phyloP scores from a whole-genome alignment of 1,140 invertebrate species.

The Elysia chlorotica region DNA sequence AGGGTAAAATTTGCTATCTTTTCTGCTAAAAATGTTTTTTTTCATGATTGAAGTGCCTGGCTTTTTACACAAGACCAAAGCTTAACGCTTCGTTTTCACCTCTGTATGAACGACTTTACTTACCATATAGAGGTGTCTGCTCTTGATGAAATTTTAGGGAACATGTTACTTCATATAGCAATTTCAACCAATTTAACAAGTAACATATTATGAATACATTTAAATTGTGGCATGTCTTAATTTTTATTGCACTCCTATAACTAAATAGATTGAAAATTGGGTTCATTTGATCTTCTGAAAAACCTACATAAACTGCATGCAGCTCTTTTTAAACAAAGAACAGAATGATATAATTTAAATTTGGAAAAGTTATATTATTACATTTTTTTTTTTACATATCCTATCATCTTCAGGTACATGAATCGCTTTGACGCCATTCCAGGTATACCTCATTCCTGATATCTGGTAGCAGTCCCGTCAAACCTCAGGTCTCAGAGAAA shows the following conservation, averaged over 20 bases:
- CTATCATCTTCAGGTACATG: slow-evolving; percentile 15
- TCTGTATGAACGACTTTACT: no score
- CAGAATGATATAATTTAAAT: not conserved
- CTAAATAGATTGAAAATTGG: not conserved
- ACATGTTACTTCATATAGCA: no score
- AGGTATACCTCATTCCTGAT: slow-evolving; percentile 1
- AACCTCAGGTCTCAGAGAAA: not conserved
- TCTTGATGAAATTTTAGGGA: no score
- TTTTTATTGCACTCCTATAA: not conserved
- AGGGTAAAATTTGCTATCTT: no score
- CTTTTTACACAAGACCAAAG: no score
- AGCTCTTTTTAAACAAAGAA: not conserved
- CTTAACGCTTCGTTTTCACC: no score
- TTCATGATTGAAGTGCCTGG: no score
- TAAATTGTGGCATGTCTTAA: not conserved
- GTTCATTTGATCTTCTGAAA: not conserved
- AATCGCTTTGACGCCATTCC: slow-evolving; percentile 12
- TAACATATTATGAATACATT: no score
- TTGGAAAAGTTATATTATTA: not conserved
- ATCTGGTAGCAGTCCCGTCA: not conserved
- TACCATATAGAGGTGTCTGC: no score
- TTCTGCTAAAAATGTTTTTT: no score
- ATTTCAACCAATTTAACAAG: no score
- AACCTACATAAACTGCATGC: not conserved
- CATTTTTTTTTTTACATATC: not conserved